Conservation (phyloP, 2,113 vertebrate genomes). For the Colaptes auratus region DNA sequence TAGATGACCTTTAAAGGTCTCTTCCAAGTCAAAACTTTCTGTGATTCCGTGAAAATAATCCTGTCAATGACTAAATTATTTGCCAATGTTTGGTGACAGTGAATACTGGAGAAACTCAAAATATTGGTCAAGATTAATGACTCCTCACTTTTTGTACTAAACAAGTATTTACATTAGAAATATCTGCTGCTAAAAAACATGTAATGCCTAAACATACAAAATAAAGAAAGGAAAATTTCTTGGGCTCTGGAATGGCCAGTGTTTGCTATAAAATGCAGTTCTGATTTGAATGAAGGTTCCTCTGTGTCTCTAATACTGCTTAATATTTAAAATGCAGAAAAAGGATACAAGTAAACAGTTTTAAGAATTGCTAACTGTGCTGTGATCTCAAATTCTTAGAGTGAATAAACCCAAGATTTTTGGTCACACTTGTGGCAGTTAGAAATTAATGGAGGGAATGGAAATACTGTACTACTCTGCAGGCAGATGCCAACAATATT, state of each 20-base stretch:
- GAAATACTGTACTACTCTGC: not conserved
- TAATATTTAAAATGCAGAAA: not conserved
- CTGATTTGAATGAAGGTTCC: not conserved
- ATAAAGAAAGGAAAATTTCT: not conserved
- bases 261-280: not conserved
- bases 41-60: not conserved
- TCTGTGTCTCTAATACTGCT: not conserved
- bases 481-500: not conserved
- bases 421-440: not conserved
- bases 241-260: not conserved
- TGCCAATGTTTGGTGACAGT: not conserved
- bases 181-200: not conserved
- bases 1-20: too few species aligned
- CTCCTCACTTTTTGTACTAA: not conserved
- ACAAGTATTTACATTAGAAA: not conserved
- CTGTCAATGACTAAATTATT: not conserved
- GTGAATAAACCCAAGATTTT: not conserved
- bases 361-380: not conserved
- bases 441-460: not conserved
- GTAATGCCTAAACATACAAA: not conserved
- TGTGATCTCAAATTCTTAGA: not conserved
- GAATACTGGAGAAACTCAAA: not conserved
- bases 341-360: not conserved
- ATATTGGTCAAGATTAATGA: not conserved
- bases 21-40: too few species aligned